Evolutionary conservation across 30 jellyfish, hydroid and myxozoan species (phyloP), one percentile per base, ranked within the genome.

Genomic region (Haliclystus octoradiatus): DNA sequence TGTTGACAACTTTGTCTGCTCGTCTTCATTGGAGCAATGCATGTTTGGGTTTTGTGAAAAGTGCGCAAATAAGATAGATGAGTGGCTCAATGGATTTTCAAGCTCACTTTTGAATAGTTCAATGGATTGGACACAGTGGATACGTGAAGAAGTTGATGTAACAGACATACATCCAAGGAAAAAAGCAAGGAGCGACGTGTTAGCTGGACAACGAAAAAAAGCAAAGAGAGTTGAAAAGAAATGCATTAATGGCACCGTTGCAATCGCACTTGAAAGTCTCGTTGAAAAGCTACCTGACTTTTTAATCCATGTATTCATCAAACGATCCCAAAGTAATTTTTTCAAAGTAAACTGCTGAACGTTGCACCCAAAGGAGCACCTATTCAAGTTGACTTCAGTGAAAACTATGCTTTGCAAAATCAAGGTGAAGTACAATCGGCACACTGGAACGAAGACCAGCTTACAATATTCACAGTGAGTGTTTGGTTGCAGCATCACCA

Each of bases 361-460:
- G n/a, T n/a, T n/a, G 82, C 86, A 22, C 72, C 69, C 23, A 22
- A 33, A 76, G 67, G 70, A 30, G 89, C 84, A 22, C 74, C 50
- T 4, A 67, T 76, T 76, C 82, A 76, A 67, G 34, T 76, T 2
- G 75, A 76, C 52, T 76, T 76, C 65, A 76, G 89, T 34, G 67
- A 76, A 68, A 76, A 67, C 67, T 65, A 74, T 49, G 63, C 66
- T 52, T 74, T 76, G 50, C 80, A 76, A 35, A 60, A 60, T 52
- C 83, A 67, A 76, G 77, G 77, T 14, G 82, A 76, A 60, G 30
- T 76, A 23, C 89, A 76, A 68, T 28, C 78, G 24, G 79, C 92
- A 29, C 79, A 69, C 40, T 69, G 92, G 78, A 69, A 78, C 62
- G 73, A 78, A 50, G 60, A 62, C 60, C 79, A 40, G 30, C 53